A percentile compares a stretch with the other conserved stretches of the same genome.
These are phyloP conservation scores for Harpagifer antarcticus DNA, from an alignment of 2,797 vertebrate genomes.

Conservation along the genomic window DNA sequence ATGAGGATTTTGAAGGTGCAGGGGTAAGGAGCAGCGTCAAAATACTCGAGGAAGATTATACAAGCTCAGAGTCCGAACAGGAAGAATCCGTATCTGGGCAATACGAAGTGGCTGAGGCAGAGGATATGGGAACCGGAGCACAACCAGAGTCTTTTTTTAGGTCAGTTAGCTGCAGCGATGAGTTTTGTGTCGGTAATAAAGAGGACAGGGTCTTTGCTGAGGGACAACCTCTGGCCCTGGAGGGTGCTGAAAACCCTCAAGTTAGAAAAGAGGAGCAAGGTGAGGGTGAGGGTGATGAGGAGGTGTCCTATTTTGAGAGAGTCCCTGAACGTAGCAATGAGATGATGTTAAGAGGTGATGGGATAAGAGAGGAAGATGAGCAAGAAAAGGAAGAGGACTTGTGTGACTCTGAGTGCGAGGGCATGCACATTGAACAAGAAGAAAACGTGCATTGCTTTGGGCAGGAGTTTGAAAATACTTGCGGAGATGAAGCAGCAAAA, in stretches of 20 bases:
- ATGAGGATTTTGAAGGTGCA: conserved; percentile 27
- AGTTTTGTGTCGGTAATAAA: conserved; percentile 38
- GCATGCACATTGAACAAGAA: conserved; percentile 32
- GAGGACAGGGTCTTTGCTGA: conserved; percentile 60
- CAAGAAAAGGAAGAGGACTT: conserved; percentile 27
- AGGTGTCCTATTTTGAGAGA: conserved; percentile 61
- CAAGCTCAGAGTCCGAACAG: conserved; percentile 60
- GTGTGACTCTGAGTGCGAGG: conserved; percentile 36
- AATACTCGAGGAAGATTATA: conserved; percentile 41
- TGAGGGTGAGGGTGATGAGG: conserved; percentile 59
- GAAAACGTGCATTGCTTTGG: conserved; percentile 16
- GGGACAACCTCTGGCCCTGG: conserved; percentile 53
- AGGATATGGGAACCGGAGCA: conserved; percentile 26
- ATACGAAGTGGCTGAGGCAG: conserved; percentile 42
- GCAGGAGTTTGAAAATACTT: conserved; percentile 34
- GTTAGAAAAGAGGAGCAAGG: conserved; percentile 62
- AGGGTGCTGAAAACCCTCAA: conserved; percentile 51
- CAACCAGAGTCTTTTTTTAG: conserved; percentile 40
- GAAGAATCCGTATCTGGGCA: conserved; percentile 38
- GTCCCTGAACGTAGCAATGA: conserved; percentile 46
- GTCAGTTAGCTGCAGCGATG: conserved; percentile 9
- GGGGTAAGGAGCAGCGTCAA: background rate
- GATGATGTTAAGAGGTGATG: conserved; percentile 43
- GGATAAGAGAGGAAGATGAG: conserved; percentile 37
- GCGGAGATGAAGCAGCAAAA: conserved; percentile 1